Evolutionary conservation across 2,113 vertebrate species (phyloP).

Genomic region (Urocolius indicus): DNA sequence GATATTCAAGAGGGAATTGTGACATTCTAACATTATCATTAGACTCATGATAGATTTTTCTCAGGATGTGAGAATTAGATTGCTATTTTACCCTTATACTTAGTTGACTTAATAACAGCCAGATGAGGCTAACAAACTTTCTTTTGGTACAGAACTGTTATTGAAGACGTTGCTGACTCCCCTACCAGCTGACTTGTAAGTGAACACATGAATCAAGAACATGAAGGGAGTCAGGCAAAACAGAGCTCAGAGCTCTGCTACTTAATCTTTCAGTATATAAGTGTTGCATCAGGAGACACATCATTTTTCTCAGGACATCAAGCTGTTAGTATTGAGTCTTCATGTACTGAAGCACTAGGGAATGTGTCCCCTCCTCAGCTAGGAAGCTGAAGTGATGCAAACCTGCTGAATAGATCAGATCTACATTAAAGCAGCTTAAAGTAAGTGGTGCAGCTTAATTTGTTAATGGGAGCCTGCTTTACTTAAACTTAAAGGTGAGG

Average conservation of each 20-base stretch:
- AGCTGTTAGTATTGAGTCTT: neutral
- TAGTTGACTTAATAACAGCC: neutral
- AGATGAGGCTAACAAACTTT: neutral
- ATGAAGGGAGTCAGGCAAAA: neutral
- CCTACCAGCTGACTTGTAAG: neutral
- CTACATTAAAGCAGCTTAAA: neutral
- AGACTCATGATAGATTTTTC: neutral
- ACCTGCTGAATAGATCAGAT: neutral
- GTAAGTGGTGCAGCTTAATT: neutral
- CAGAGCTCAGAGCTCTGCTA: neutral
- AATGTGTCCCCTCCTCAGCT: neutral
- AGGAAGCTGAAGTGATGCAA: neutral
- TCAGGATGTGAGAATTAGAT: neutral
- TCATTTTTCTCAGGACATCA: neutral
- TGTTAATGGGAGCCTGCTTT: neutral
- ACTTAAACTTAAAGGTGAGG: neutral
- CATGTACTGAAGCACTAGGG: neutral
- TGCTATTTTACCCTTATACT: neutral
- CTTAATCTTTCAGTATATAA: neutral
- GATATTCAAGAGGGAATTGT: neutral
- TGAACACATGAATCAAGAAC: neutral
- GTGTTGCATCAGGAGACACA: neutral
- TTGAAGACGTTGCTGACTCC: neutral
- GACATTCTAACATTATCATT: neutral
- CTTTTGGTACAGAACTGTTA: neutral